Conservation (phyloP, 1,140 invertebrate species). For the Brachionus angularis region DNA sequence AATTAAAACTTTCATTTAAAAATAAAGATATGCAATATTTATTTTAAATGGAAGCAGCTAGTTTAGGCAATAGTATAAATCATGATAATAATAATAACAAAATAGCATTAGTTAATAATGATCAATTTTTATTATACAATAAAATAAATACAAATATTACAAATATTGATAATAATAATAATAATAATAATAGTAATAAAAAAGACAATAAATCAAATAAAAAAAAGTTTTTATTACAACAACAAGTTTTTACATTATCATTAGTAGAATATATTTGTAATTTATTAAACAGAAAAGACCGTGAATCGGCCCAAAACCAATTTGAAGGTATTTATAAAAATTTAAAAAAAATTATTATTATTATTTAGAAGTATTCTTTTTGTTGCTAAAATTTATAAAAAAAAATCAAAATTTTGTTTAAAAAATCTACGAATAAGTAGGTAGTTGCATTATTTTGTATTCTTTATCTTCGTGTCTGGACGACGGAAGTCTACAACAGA, state of each 20-base stretch:
- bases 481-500: not conserved
- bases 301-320: not conserved
- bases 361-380: not conserved
- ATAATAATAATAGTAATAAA: not conserved
- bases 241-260: not conserved
- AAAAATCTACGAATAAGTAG: not conserved
- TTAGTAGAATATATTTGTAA: conserved; percentile 32
- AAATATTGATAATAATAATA: not conserved
- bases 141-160: not conserved
- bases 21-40: too few species aligned
- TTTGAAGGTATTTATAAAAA: not conserved
- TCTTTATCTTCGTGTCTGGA: conserved; percentile 1
- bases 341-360: too few species aligned
- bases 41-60: too few species aligned
- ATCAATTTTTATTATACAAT: not conserved
- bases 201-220: not conserved
- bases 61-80: not conserved
- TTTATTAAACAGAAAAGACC: not conserved
- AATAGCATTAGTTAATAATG: not conserved
- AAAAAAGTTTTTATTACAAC: not conserved
- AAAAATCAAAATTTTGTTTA: not conserved
- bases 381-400: not conserved
- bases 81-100: not conserved
- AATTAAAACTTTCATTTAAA: too few species aligned
- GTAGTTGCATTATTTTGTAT: conserved; percentile 12